Evolutionary conservation across 2,797 vertebrate species (phyloP), one percentile per base, ranked within the genome.

Genomic region (Oreortyx pictus): DNA sequence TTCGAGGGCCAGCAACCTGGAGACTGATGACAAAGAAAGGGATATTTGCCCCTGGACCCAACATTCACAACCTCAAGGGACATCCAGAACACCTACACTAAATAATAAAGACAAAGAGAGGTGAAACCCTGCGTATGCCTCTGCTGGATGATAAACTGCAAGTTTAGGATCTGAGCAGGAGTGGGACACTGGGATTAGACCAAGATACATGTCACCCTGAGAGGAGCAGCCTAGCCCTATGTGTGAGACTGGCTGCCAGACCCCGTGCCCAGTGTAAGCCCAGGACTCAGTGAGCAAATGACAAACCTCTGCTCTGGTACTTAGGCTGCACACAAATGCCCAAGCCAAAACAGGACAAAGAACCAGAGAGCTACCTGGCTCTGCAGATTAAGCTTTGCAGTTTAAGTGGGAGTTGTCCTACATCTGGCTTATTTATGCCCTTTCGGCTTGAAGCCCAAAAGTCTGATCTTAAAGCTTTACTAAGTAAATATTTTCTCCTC

Each of bases 401-500:
- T 27, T 84, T 70, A 76, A 79, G 56, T 13, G 73, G 43, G 9
- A 62, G 27, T 64, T 71, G 31, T 86, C 44, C 41, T n/a, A 2
- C 57, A 33, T 47, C 57, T 77, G 24, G 9, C 4, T 89, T 90
- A 87, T 80, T 93, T 90, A 92, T 46, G 8, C 8, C 44, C 37
- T 73, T 39, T 39, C 72, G 7, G 15, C 77, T 95, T 90, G 50
- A 61, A 90, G 47, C 31, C 72, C 41, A 62, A 88, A 93, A 91
- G 22, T 35, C 64, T 77, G 44, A 54, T 72, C 61, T 80, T 77
- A 84, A 93, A 89, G 15, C 11, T 87, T 86, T 80, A 65, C 44
- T 72, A 64, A 82, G 64, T 64, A 89, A 92, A 47, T 84, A 90
- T 84, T 92, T 94, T 86, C 31, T 64, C 17, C 80, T 19, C 44